Base-by-base conservation (phyloP, 1,140 invertebrate species). In the Philopotamus ludificatus region DNA sequence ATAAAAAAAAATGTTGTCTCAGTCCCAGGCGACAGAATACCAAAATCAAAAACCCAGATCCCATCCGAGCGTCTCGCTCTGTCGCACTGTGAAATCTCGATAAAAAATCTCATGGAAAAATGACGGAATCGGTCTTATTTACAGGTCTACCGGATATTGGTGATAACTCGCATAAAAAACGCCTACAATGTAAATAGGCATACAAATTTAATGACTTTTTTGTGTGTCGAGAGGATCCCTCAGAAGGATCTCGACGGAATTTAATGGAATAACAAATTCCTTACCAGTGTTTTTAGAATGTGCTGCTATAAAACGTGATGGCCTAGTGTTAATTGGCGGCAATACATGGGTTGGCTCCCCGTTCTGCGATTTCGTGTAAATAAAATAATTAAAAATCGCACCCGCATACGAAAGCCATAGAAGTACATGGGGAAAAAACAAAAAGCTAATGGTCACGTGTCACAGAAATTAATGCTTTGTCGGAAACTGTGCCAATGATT, bases 381-480 rank as follows among this genome's bases (percentile, higher is more conserved):
- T 63, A 63, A 63, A 63, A 63, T 63, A 63, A 63, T 63, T 63
- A 63, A 63, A 63, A 63, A 63, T 53, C 9, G 10, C 20, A 34
- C 53, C 53, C 53, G 53, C 23, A 57, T 57, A 47, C 34, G n/a
- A n/a, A 39, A 39, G n/a, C 34, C 34, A n/a, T 39, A 39, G 34
- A 8, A 39, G n/a, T 8, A 8, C 34, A 39, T n/a, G n/a, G 34
- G n/a, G 34, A 8, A 39, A 39, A 39, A n/a, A n/a, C n/a, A n/a
- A n/a, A n/a, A n/a, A n/a, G n/a, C n/a, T n/a, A n/a, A n/a, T n/a
- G n/a, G n/a, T n/a, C n/a, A n/a, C n/a, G n/a, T n/a, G n/a, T n/a
- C n/a, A n/a, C n/a, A n/a, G n/a, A n/a, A n/a, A n/a, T n/a, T n/a
- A n/a, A n/a, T n/a, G n/a, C n/a, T n/a, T n/a, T n/a, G n/a, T n/a